Evolutionary conservation across 2,113 vertebrate genomes (phyloP).

Genomic region (Leucosticte australis): DNA sequence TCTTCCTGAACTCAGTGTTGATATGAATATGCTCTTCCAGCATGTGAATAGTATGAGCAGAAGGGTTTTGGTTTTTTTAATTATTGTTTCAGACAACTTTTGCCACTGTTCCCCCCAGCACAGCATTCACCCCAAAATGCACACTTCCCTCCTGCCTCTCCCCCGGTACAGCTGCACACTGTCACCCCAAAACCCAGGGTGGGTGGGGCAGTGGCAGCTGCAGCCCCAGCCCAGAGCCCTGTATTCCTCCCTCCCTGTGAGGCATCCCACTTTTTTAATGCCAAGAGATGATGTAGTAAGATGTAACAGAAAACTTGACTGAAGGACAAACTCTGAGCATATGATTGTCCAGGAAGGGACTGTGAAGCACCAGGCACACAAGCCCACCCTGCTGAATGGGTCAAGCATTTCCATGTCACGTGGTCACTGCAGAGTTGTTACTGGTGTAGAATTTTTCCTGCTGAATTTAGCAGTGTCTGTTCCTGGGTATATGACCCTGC

Average conservation of each 20-base stretch:
- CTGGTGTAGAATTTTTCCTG: neutral
- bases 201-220: neutral
- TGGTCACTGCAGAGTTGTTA: neutral
- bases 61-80: neutral
- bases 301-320: neutral
- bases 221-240: neutral
- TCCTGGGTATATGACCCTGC: slow-evolving; percentile 44
- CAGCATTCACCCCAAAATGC: neutral
- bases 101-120: neutral
- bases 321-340: neutral
- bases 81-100: neutral
- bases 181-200: neutral
- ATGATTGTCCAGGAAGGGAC: neutral
- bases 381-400: neutral
- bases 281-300: neutral
- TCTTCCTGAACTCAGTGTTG: neutral
- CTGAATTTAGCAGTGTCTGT: neutral
- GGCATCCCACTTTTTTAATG: neutral
- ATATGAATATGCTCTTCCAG: neutral
- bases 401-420: neutral
- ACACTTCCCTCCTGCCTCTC: neutral
- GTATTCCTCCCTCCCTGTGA: neutral
- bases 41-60: neutral
- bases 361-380: neutral
- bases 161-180: neutral